Evolutionary conservation across 2,888 invertebrate species (phyloP), one percentile per base, ranked within the genome.

Genomic region (Itoplectis maculator): DNA sequence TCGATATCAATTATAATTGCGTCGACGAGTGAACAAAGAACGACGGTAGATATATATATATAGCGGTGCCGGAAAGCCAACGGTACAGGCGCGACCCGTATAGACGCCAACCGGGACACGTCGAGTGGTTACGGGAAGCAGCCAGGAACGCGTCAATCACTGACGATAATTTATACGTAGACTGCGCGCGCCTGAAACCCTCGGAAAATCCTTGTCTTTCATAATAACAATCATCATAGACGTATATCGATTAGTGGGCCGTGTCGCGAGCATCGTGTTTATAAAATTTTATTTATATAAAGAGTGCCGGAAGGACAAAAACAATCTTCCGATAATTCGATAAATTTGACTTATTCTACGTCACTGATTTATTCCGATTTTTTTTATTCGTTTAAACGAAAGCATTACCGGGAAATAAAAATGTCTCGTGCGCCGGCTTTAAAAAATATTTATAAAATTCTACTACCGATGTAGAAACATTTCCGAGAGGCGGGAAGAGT

Each of bases 71-170:
- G 35, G 35, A 59, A 59, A 59, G 29, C 13, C 15, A 59, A 37
- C 59, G 59, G 37, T 59, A 59, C 8, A 59, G 23, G n/a, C 11
- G 23, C 54, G 54, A 59, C 15, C 59, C 35, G 59, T 37, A 37
- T 9, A 37, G 37, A 59, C 59, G n/a, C n/a, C n/a, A n/a, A n/a
- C 8, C 37, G 35, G 35, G 35, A 37, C 59, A 15, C 37, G 59
- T 37, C 59, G 35, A 59, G 59, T 15, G n/a, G 59, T 59, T 59
- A 15, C 59, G 7, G 15, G 59, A 59, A 37, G 37, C n/a, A 59
- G 35, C n/a, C 15, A 59, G 59, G 59, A 59, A 37, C 59, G n/a
- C 59, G 59, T 59, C 56, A 59, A 59, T 59, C 56, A 59, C 6
- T 9, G 15, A 37, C 7, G 37, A 37, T 59, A 37, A 59, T 59